Percentiles rank a stretch among this genome's conserved stretches.
Evolutionary conservation across 2,888 invertebrate species (phyloP).

Genomic region (Adineta ricciae): DNA sequence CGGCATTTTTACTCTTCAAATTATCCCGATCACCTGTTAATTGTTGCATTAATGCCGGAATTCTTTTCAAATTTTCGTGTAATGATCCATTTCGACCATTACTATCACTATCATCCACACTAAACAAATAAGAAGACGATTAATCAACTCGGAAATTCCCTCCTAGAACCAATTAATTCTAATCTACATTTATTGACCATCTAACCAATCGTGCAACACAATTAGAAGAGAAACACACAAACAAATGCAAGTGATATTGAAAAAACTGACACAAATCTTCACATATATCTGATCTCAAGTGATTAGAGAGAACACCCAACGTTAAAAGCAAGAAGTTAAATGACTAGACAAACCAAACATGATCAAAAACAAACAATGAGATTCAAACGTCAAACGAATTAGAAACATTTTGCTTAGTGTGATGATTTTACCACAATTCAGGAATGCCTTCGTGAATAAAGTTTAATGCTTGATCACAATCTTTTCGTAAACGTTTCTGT

Average conservation of each 20-base stretch:
- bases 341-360: background rate
- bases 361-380: background rate
- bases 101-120: background rate
- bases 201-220: background rate
- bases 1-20: background rate
- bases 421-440: background rate
- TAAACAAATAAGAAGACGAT: background rate
- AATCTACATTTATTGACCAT: background rate
- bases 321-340: background rate
- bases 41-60: background rate
- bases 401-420: no score
- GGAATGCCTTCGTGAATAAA: constrained; percentile 13
- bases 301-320: background rate
- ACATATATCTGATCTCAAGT: no score
- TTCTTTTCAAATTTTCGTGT: background rate
- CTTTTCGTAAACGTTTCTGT: constrained; percentile 14
- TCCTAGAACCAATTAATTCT: background rate
- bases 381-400: background rate
- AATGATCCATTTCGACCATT: background rate
- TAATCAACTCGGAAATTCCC: background rate
- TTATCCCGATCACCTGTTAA: constrained; percentile 5
- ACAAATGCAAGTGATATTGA: background rate
- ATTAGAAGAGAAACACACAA: background rate
- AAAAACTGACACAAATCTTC: no score
- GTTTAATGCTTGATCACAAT: constrained; percentile 20